Base-by-base conservation (phyloP, 2,113 vertebrate species). In the Carlito syrichta region DNA sequence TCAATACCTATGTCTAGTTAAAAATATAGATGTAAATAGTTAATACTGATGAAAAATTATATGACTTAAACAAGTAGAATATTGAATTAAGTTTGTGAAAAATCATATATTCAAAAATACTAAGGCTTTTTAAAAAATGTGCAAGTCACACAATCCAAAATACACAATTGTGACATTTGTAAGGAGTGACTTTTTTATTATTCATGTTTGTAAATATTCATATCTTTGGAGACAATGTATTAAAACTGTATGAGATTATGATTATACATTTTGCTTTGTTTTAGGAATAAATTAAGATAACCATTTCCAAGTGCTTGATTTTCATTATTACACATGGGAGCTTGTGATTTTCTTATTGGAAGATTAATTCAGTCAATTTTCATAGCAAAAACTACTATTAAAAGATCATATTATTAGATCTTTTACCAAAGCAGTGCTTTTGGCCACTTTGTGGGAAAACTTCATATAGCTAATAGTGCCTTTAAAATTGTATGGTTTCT, bases 321-420 rank as follows among this genome's bases (percentile, higher is more conserved):
- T 97, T 93, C 78, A 91, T 95, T 79, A 58, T 88, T 22, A 96
- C 4, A 76, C 13, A 16, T 79, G 73, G 35, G 77, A 91, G 48
- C 38, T 96, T 96, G 95, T 96, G 60, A 85, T 93, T 96, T 96
- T 62, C 25, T 93, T 91, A 62, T 43, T 79, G n/a, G 40, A 62
- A 30, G 32, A 77, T 77, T 95, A 81, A 87, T 48, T 63, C 58
- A 88, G 71, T 96, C 69, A 38, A 48, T 93, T 96, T 95, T 90
- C 71, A 84, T 60, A 88, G 88, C 27, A 95, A 50, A 91, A 96
- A 76, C 20, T 68, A 40, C 84, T 96, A 5, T 89, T 95, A 69
- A 86, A 66, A 93, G 63, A 73, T 77, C 79, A 11, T 74, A 60
- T 60, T 91, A 86, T 56, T 94, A 91, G 20, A 79, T 60, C 14